Evolutionary conservation across 2,888 invertebrate species (phyloP), one percentile per base, ranked within the genome.

Genomic region (Xestia c-nigrum): DNA sequence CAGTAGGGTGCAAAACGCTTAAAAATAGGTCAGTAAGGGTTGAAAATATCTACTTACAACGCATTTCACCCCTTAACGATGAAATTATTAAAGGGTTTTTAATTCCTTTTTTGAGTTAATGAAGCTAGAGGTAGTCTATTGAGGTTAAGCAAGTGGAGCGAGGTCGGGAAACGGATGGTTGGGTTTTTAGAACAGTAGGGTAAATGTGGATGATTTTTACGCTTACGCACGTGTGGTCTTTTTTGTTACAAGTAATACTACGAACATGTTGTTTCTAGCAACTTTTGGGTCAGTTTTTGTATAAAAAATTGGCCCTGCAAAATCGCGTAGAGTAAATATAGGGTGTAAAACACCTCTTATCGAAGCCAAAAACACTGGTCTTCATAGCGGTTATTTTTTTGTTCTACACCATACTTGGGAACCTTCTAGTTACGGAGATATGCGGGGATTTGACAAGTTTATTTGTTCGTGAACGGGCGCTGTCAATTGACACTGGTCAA

Each of bases 11-110:
- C 19, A 47, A 50, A 63, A 79, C 31, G 10, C 59, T 74, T 61
- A 69, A 83, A 83, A 66, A 77, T 83, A 80, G 83, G 83, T 83
- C 80, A 83, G 12, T 1, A 59, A 50, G 72, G 83, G 80, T 68
- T 55, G 31, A n/a, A 61, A 59, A 38, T n/a, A 38, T 21, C 24
- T 46, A 52, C 24, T 80, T 76, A 74, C 38, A 66, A 82, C 79
- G 24, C 63, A 52, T 79, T 69, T 76, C 55, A 74, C 65, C 50
- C 76, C 40, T 12, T 31, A 57, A 40, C n/a, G 31, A 69, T 63
- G 72, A 59, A 71, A 70, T 82, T 76, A 76, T 75, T 59, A 10
- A 79, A 57, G 80, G 70, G 12, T 43, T 64, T 64, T 38, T 19
- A 12, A 50, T 52, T 68, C 67, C 21, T 71, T 74, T 81, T 79